phyloP scores from a whole-genome alignment of 1,140 invertebrate species.

The Cataglyphis hispanica region DNA sequence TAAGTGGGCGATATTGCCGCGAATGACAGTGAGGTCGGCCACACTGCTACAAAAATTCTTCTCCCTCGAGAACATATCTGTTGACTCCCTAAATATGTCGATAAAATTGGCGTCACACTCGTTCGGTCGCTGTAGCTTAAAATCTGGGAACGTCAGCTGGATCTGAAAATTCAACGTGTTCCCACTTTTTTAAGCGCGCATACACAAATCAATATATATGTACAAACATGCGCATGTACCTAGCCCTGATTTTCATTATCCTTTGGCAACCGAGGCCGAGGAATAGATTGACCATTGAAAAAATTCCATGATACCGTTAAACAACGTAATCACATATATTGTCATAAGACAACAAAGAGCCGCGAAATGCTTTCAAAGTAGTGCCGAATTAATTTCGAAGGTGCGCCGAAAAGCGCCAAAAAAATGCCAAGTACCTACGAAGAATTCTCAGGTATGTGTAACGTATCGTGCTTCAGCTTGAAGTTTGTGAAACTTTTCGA shows the following conservation, averaged over 20 bases:
- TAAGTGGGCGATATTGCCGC: slow-evolving; percentile 89
- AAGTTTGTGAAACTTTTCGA: neutral
- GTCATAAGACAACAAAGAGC: neutral
- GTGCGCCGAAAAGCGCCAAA: neutral
- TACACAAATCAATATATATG: too few relatives aligned
- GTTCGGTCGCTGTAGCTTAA: slow-evolving; percentile 91
- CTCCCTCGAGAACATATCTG: slow-evolving; percentile 88
- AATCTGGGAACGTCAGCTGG: slow-evolving; percentile 90
- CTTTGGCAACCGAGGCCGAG: neutral
- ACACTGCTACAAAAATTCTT: slow-evolving; percentile 93
- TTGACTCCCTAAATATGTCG: slow-evolving; percentile 91
- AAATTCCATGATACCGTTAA: neutral
- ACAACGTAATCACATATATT: neutral
- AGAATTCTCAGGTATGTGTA: neutral
- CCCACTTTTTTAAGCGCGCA: neutral
- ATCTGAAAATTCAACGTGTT: slow-evolving; percentile 88
- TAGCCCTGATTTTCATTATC: neutral
- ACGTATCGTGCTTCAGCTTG: neutral
- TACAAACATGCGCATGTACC: too few relatives aligned
- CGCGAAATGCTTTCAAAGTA: neutral
- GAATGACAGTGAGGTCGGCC: slow-evolving; percentile 90
- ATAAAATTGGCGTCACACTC: slow-evolving; percentile 94
- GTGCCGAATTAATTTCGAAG: neutral
- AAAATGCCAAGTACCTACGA: neutral
- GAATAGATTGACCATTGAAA: neutral